These are phyloP conservation scores for Pterocles orientalis DNA, from an alignment of 2,113 vertebrate species.

Conservation along the genomic window DNA sequence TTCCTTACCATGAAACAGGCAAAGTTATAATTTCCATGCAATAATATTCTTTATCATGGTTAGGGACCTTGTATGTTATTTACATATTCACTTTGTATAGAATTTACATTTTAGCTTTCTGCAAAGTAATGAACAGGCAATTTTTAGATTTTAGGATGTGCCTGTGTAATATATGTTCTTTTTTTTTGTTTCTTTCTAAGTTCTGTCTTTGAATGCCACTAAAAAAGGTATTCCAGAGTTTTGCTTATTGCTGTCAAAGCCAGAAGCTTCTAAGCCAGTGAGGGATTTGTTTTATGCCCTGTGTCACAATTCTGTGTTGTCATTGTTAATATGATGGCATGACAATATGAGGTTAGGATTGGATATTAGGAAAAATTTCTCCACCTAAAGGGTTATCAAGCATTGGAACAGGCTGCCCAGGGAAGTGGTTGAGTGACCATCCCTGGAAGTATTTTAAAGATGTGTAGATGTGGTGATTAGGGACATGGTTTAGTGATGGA, in stretches of 20 bases:
- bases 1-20: neutral
- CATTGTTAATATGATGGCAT: neutral
- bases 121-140: neutral
- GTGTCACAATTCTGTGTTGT: neutral
- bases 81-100: neutral
- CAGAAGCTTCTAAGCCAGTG: neutral
- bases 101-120: neutral
- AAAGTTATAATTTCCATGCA: neutral
- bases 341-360: neutral
- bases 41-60: neutral
- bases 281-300: neutral
- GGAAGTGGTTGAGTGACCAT: too few relatives aligned
- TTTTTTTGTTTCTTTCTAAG: neutral
- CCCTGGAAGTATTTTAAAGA: neutral
- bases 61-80: neutral
- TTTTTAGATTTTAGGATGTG: neutral
- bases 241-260: neutral
- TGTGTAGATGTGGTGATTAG: rapidly evolving
- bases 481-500: neutral
- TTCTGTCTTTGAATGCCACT: neutral
- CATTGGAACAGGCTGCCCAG: too few relatives aligned
- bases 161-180: neutral
- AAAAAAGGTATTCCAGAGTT: neutral
- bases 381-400: too few relatives aligned
- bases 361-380: neutral